Base-by-base conservation (phyloP, 2,888 invertebrate genomes). In the Busseola fusca region DNA sequence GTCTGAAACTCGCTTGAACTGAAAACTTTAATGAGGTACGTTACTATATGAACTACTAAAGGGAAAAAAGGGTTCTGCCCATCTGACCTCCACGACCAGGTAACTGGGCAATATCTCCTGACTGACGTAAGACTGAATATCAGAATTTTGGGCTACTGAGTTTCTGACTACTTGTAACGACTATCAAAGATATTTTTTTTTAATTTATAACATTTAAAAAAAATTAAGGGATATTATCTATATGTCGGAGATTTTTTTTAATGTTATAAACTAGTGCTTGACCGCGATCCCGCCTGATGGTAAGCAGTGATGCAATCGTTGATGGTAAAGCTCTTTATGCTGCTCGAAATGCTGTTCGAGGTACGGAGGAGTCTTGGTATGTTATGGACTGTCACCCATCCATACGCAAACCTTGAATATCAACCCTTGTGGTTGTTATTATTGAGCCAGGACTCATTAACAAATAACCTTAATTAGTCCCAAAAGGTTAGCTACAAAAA, bases 21-120 rank as follows among this genome's bases (percentile, higher is more conserved):
- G 40, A 48, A 21, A 76, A 68, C 68, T 72, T 69, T 56, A 63
- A 62, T 64, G 67, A 77, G 67, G 45, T 72, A 42, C 40, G 27
- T 56, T 50, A 76, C 30, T 65, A 52, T 40, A 63, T 74, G 21
- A 45, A 58, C 54, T 30, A 34, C 60, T 77, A 9, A 30, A 21
- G 56, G 54, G n/a, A n/a, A 54, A 42, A 48, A 63, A 50, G n/a
- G 58, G 50, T 45, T 65, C 45, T 48, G 21, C 45, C 9, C 7
- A 21, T 21, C 48, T 48, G 21, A 48, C 3, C 21, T 48, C 21
- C 9, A 48, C 48, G 9, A 21, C 3, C 48, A 21, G 7, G 3
- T 45, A 18, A 21, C 18, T 45, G 45, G 18, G 45, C 18, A 45
- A 45, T 45, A 45, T 0, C 42, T 5, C 16, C 1, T 16, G 42